Percentiles rank a stretch among this genome's conserved stretches.
phyloP scores from a whole-genome alignment of 2,888 invertebrate species.

The Idaea aversata region DNA sequence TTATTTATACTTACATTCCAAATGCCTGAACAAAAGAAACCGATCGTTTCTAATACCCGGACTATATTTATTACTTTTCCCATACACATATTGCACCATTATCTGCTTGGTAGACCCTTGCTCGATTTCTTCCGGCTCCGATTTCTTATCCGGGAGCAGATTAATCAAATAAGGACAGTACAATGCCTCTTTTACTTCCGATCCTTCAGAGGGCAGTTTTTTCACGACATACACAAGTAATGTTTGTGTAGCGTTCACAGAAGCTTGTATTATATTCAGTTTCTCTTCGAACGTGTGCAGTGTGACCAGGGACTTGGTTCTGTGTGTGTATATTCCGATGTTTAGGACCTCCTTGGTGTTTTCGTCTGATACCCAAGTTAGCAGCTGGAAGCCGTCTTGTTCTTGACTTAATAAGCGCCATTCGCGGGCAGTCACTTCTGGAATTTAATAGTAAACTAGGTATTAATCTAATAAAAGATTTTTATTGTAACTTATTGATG shows the following conservation, averaged over 20 bases:
- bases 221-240: conserved; percentile 86
- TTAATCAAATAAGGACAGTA: conserved; percentile 85
- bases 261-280: conserved; percentile 88
- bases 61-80: conserved; percentile 76
- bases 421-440: conserved; percentile 84
- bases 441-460: conserved; percentile 25
- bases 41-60: conserved; percentile 81
- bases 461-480: not conserved
- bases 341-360: conserved; percentile 53
- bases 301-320: conserved; percentile 79
- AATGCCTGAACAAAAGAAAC: conserved; percentile 87
- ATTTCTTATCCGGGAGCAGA: conserved; percentile 66
- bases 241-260: conserved; percentile 85
- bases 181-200: conserved; percentile 55
- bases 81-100: conserved; percentile 89
- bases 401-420: conserved; percentile 92
- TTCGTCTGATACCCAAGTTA: conserved; percentile 82
- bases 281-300: conserved; percentile 83
- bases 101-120: conserved; percentile 85
- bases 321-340: conserved; percentile 83
- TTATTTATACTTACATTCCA: conserved; percentile 83
- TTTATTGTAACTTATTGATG: conserved; percentile 18
- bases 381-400: conserved; percentile 85
- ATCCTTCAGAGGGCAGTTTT: conserved; percentile 53
- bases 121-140: conserved; percentile 60